These are phyloP conservation scores for Tetropium fuscum DNA, from an alignment of 2,888 invertebrate genomes.

Conservation along the genomic window DNA sequence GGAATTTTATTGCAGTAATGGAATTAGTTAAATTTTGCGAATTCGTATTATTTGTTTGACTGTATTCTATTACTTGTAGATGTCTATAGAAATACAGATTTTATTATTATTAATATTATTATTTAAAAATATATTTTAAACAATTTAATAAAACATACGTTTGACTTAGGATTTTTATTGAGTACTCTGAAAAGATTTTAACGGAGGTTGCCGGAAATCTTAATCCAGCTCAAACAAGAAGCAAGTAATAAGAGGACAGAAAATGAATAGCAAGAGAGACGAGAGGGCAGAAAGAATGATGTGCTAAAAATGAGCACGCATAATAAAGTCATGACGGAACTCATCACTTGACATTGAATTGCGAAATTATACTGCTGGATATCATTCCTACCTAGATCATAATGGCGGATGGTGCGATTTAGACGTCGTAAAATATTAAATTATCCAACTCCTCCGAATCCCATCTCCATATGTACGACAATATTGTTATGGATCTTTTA, in stretches of 20 bases:
- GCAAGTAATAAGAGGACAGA: not conserved
- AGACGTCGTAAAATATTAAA: conserved; percentile 42
- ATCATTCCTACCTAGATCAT: conserved; percentile 39
- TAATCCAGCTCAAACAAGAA: not conserved
- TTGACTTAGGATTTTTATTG: no score
- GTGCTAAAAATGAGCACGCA: conserved; percentile 47
- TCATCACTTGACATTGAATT: conserved; percentile 46
- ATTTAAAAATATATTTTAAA: not conserved
- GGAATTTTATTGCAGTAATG: no score
- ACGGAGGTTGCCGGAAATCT: not conserved
- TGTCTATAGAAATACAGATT: no score
- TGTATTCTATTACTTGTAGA: no score
- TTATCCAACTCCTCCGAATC: conserved; percentile 38
- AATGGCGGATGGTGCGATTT: conserved; percentile 39
- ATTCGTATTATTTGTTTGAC: no score
- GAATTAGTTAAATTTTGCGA: no score
- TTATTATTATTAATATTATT: not conserved
- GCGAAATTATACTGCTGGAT: conserved; percentile 46
- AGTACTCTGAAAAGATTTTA: no score
- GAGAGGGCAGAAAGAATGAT: conserved; percentile 43
- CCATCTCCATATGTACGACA: conserved; percentile 41
- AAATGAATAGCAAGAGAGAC: conserved; percentile 39
- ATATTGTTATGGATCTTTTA: conserved; percentile 24
- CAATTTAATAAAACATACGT: not conserved
- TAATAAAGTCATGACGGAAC: conserved; percentile 49